Evolutionary conservation across 2,797 vertebrate species (phyloP).

Genomic region (Vireo griseus): DNA sequence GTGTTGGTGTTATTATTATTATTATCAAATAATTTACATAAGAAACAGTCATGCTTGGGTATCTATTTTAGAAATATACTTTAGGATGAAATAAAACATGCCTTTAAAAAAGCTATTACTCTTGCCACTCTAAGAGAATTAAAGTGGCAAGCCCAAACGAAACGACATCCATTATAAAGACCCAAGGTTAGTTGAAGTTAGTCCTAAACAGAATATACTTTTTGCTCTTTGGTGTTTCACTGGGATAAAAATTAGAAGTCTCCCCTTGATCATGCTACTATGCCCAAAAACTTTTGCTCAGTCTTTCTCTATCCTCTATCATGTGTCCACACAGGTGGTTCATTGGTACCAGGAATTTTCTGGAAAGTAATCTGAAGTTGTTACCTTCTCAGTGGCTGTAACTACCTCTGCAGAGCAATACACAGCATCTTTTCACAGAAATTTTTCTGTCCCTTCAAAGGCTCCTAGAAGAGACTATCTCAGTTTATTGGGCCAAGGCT

Average conservation of each 20-base stretch:
- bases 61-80: neutral
- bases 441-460: neutral
- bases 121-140: neutral
- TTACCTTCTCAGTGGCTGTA: neutral
- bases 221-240: neutral
- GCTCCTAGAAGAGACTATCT: neutral
- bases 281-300: neutral
- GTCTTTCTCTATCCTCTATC: neutral
- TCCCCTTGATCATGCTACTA: neutral
- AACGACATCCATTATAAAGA: neutral
- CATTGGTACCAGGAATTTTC: neutral
- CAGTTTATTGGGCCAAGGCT: rapidly evolving
- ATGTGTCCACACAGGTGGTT: neutral
- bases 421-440: neutral
- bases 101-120: neutral
- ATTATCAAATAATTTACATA: neutral
- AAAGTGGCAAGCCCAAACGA: neutral
- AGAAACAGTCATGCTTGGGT: neutral
- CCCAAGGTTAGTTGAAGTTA: neutral
- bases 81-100: neutral
- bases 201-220: neutral
- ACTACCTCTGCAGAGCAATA: neutral
- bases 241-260: neutral
- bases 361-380: neutral
- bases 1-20: rapidly evolving